These are phyloP conservation scores for Carassius auratus DNA, from an alignment of 2,113 vertebrate species.

Conservation along the genomic window DNA sequence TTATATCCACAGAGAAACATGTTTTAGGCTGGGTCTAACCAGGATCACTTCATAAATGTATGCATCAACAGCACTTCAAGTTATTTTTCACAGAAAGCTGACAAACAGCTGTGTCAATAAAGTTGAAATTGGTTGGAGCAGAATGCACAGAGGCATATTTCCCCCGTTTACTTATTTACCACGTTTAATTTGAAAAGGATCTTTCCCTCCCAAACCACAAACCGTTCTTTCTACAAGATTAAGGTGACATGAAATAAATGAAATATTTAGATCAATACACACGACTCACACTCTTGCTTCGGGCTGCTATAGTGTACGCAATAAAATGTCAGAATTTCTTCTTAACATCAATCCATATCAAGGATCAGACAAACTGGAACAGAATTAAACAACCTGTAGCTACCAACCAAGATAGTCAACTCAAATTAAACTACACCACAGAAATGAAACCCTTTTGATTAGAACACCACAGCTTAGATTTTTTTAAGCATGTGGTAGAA, in stretches of 20 bases:
- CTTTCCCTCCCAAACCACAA: no score
- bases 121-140: slow-evolving; percentile 38
- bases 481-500: neutral
- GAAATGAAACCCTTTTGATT: neutral
- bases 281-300: neutral
- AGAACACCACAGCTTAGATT: neutral
- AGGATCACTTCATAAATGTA: slow-evolving; percentile 38
- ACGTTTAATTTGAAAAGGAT: slow-evolving; percentile 38
- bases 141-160: slow-evolving; percentile 36
- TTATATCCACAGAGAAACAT: neutral
- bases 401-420: neutral
- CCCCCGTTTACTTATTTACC: slow-evolving; percentile 26
- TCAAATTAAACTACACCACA: neutral
- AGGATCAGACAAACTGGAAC: slow-evolving; percentile 11
- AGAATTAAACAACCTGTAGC: neutral
- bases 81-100: slow-evolving; percentile 44
- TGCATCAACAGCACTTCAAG: slow-evolving; percentile 46
- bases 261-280: slow-evolving; percentile 41
- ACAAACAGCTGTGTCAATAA: slow-evolving; percentile 56
- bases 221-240: slow-evolving; percentile 28
- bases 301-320: neutral
- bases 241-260: slow-evolving; percentile 21
- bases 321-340: slow-evolving; percentile 14
- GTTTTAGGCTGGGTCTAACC: neutral
- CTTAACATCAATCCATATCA: slow-evolving; percentile 17